Conservation (phyloP, 1,140 invertebrate genomes). For the Asobara japonica region DNA sequence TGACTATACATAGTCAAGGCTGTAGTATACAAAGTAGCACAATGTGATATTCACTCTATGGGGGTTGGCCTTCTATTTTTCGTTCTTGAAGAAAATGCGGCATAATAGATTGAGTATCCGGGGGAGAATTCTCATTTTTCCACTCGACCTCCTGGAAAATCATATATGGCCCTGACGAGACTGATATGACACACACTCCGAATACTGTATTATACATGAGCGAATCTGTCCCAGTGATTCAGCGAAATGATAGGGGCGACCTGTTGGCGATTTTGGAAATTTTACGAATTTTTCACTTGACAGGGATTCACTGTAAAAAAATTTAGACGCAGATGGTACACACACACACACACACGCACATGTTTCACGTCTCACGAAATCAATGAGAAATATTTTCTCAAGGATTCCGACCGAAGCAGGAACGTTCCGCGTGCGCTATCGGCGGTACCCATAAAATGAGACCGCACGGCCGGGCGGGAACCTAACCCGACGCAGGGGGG, state of each 20-base stretch:
- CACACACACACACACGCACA: too few relatives aligned
- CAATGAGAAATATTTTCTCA: too few relatives aligned
- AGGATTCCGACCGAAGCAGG: too few relatives aligned
- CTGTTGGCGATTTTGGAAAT: not conserved
- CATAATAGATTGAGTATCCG: slow-evolving; percentile 50
- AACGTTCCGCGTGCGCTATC: too few relatives aligned
- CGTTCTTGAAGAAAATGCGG: slow-evolving; percentile 37
- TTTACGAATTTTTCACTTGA: not conserved
- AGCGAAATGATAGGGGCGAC: not conserved
- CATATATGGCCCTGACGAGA: slow-evolving; percentile 25
- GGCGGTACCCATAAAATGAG: too few relatives aligned
- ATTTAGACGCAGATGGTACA: too few relatives aligned
- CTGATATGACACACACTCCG: slow-evolving; percentile 8
- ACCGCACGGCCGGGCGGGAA: too few relatives aligned
- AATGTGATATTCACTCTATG: not conserved
- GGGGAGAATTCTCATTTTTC: slow-evolving; percentile 58
- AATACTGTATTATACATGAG: slow-evolving; percentile 14
- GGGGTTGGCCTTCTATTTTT: not conserved
- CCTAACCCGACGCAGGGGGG: too few relatives aligned
- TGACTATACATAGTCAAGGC: not conserved
- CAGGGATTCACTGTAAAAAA: not conserved
- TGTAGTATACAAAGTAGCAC: not conserved
- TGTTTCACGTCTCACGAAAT: too few relatives aligned
- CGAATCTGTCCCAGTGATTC: not conserved
- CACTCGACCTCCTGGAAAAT: slow-evolving; percentile 55